phyloP scores from a whole-genome alignment of 53 echinoderm and acorn worm species.

The Actinopyga echinites region DNA sequence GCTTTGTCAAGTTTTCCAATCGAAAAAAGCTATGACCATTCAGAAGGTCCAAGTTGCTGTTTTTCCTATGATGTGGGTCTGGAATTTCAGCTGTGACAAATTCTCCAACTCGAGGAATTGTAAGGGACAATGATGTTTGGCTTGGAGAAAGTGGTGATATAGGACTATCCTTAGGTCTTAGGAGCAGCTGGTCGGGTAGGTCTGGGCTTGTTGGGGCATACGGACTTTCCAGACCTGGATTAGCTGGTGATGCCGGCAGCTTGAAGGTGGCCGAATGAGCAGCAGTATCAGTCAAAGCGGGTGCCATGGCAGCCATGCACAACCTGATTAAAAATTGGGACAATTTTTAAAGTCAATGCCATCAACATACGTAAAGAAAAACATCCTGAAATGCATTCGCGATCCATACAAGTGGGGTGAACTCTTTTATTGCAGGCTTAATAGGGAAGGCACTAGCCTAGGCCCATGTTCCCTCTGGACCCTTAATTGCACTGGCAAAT shows the following conservation, averaged over 20 bases:
- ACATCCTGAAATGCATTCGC: neutral
- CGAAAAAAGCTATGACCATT: slow-evolving; percentile 12
- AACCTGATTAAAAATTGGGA: slow-evolving; percentile 65
- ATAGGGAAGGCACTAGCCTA: no score
- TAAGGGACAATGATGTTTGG: neutral
- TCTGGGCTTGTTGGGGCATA: slow-evolving; percentile 84
- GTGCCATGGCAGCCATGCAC: slow-evolving; percentile 99
- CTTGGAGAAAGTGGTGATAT: neutral
- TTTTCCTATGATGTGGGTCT: neutral
- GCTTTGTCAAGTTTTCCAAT: slow-evolving; percentile 27
- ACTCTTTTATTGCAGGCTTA: no score
- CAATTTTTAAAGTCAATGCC: slow-evolving; percentile 46
- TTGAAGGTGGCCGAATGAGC: slow-evolving; percentile 96
- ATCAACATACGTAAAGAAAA: slow-evolving; percentile 8
- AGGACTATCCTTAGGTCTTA: neutral
- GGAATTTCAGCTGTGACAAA: no score
- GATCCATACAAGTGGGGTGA: no score
- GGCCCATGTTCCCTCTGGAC: no score
- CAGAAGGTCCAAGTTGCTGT: neutral
- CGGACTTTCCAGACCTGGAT: slow-evolving; percentile 76
- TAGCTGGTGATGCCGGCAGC: slow-evolving; percentile 92
- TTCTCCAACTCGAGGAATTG: neutral
- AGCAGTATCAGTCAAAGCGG: slow-evolving; percentile 97
- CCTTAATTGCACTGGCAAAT: no score
- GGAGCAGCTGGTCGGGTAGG: slow-evolving; percentile 56